Evolutionary conservation across 1,140 invertebrate species (phyloP).

Genomic region (Hyposmocoma kahamanoa): DNA sequence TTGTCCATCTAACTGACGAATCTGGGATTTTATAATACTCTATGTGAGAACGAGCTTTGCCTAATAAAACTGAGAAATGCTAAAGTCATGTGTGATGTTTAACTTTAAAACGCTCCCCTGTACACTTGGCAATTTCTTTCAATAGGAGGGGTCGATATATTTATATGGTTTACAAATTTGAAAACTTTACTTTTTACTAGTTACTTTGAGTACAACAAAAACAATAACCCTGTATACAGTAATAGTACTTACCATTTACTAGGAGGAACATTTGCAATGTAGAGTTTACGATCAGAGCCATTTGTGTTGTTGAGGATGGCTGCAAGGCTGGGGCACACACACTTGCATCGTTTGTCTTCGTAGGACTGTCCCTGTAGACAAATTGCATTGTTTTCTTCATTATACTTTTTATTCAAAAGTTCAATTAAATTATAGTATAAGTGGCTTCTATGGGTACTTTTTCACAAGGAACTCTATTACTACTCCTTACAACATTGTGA

Average conservation of each 20-base stretch:
- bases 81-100: too few species aligned
- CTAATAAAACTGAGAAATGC: too few species aligned
- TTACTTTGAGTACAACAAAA: too few species aligned
- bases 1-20: too few species aligned
- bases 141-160: too few species aligned
- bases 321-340: constrained; percentile 85
- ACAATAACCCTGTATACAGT: too few species aligned
- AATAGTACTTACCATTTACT: constrained; percentile 84
- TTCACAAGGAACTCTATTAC: not conserved
- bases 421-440: not conserved
- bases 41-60: too few species aligned
- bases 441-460: not conserved
- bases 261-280: constrained; percentile 84
- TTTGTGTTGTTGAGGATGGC: constrained; percentile 83
- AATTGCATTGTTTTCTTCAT: not conserved
- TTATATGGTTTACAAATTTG: too few species aligned
- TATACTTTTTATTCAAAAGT: not conserved
- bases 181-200: not conserved
- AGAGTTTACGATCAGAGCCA: constrained; percentile 75
- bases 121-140: too few species aligned
- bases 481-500: not conserved
- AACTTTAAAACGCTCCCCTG: too few species aligned
- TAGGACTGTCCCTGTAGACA: constrained; percentile 79
- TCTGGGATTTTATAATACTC: too few species aligned
- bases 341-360: constrained; percentile 90